phyloP scores from a whole-genome alignment of 2,888 invertebrate species.

The Rapana venosa region DNA sequence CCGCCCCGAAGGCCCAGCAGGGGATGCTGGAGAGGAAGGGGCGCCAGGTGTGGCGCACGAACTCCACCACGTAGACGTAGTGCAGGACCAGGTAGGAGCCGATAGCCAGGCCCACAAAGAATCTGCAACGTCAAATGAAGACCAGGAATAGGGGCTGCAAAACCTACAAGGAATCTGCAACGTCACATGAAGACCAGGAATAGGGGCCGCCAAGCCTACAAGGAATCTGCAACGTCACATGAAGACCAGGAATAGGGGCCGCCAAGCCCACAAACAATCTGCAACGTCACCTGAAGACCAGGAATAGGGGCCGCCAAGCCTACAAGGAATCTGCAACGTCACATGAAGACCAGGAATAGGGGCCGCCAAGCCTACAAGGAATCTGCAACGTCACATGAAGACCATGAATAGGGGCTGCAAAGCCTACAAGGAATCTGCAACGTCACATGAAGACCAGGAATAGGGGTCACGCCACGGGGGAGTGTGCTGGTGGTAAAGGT shows the following conservation, averaged over 20 bases:
- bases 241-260: not conserved
- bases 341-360: not conserved
- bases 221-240: not conserved
- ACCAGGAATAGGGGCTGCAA: no score
- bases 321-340: not conserved
- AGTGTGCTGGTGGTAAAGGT: no score
- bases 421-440: not conserved
- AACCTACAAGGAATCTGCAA: not conserved
- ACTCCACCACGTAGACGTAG: not conserved
- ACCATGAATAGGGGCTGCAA: not conserved
- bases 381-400: not conserved
- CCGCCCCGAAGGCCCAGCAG: constrained; percentile 28
- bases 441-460: no score
- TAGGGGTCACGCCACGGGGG: no score
- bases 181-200: not conserved
- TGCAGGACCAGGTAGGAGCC: not conserved
- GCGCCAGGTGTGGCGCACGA: constrained; percentile 18
- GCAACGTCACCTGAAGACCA: not conserved
- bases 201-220: not conserved
- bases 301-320: not conserved
- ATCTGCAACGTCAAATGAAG: not conserved
- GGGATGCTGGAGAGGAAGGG: not conserved
- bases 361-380: not conserved
- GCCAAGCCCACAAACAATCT: not conserved
- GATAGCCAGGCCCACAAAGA: not conserved